phyloP scores from a whole-genome alignment of 2,888 invertebrate species.

The Meandrusa payeni region DNA sequence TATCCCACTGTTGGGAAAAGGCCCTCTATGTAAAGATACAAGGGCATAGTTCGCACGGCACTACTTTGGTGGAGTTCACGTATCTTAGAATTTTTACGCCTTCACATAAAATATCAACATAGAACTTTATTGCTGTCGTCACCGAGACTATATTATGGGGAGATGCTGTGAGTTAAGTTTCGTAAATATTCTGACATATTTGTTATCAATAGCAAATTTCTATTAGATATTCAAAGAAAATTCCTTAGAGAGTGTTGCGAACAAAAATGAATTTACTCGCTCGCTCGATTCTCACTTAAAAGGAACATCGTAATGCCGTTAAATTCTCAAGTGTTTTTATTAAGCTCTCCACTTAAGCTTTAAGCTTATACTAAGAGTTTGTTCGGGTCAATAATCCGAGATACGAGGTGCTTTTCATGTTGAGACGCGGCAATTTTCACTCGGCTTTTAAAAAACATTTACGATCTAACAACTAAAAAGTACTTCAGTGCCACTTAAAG shows the following conservation, averaged over 20 bases:
- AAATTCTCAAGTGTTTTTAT: conserved; percentile 26
- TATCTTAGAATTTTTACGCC: too few relatives aligned
- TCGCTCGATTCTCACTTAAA: conserved; percentile 20
- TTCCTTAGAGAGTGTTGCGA: conserved; percentile 12
- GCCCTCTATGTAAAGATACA: too few relatives aligned
- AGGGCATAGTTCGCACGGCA: too few relatives aligned
- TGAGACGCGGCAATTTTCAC: conserved; percentile 21
- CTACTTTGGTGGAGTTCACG: too few relatives aligned
- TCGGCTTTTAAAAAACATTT: conserved; percentile 20
- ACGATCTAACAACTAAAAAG: conserved; percentile 17
- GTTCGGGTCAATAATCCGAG: conserved; percentile 25
- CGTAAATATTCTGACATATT: too few relatives aligned
- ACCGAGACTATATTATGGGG: too few relatives aligned
- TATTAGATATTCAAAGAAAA: too few relatives aligned
- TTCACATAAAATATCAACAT: too few relatives aligned
- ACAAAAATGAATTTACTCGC: conserved; percentile 23
- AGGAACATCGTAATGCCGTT: conserved; percentile 23
- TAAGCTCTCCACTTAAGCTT: conserved; percentile 25
- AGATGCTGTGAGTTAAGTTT: too few relatives aligned
- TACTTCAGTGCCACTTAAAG: conserved; percentile 14
- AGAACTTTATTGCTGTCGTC: too few relatives aligned
- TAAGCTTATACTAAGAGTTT: conserved; percentile 23
- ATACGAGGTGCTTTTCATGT: conserved; percentile 22
- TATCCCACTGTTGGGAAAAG: too few relatives aligned
- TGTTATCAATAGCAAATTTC: too few relatives aligned